A percentile compares a stretch with the other conserved stretches of the same genome.
Evolutionary conservation across 1,140 invertebrate species (phyloP).

Genomic region (Drosophila serrata): DNA sequence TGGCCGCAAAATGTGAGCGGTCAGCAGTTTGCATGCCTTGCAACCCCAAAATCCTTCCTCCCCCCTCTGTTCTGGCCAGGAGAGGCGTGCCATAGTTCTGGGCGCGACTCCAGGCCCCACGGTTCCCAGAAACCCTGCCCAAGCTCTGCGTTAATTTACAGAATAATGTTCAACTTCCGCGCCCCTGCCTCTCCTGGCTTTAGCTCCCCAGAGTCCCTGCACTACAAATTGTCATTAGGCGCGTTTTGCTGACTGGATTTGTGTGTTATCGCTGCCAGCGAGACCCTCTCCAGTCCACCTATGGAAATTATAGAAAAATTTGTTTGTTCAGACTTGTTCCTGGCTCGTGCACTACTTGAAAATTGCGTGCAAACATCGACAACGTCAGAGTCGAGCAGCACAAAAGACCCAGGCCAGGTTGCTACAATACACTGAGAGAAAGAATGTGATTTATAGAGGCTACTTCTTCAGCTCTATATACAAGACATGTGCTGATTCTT

Average conservation of each 20-base stretch:
- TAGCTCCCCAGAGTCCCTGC: slow-evolving; percentile 9
- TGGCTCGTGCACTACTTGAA: slow-evolving; percentile 69
- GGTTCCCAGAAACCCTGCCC: slow-evolving; percentile 21
- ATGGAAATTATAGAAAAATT: slow-evolving; percentile 80
- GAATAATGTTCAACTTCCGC: slow-evolving; percentile 78
- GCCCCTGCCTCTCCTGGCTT: slow-evolving; percentile 9
- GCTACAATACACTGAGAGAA: slow-evolving; percentile 20
- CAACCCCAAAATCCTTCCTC: neutral
- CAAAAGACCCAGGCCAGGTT: slow-evolving; percentile 29
- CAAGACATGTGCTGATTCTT: too few species aligned
- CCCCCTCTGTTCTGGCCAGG: slow-evolving; percentile 2
- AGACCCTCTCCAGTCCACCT: slow-evolving; percentile 1
- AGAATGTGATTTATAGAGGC: rapidly evolving
- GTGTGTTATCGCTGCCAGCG: slow-evolving; percentile 53
- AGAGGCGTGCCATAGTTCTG: slow-evolving; percentile 52
- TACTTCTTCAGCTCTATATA: too few species aligned
- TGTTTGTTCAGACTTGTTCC: slow-evolving; percentile 77
- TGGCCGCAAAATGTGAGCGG: slow-evolving; percentile 58
- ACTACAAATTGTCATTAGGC: slow-evolving; percentile 80
- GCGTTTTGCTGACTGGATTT: slow-evolving; percentile 34
- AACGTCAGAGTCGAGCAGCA: slow-evolving; percentile 13
- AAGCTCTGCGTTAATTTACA: slow-evolving; percentile 73
- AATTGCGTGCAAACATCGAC: slow-evolving; percentile 74
- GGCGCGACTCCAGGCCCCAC: slow-evolving; percentile 45
- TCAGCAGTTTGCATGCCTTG: slow-evolving; percentile 61